Percentiles rank a stretch among this genome's conserved stretches.
These are phyloP conservation scores for Xylophagus ater DNA, from an alignment of 2,888 invertebrate genomes.

Conservation along the genomic window DNA sequence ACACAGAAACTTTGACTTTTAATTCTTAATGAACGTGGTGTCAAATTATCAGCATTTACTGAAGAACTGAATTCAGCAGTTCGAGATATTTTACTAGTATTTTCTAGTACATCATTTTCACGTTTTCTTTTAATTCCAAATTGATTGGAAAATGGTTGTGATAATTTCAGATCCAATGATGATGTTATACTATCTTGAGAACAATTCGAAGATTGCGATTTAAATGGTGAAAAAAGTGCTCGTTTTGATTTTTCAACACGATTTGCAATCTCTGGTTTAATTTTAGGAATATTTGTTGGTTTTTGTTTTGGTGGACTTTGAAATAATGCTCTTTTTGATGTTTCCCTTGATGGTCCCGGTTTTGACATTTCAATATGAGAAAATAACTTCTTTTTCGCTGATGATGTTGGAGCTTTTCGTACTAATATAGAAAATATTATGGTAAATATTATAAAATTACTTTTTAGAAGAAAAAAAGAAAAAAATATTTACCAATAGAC, in stretches of 20 bases:
- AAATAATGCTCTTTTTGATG: slow-evolving; percentile 60
- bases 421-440: slow-evolving; percentile 17
- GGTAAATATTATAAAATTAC: not conserved
- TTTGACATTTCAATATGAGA: slow-evolving; percentile 28
- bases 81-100: slow-evolving; percentile 5
- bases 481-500: slow-evolving; percentile 27
- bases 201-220: slow-evolving; percentile 2
- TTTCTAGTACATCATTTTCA: slow-evolving; percentile 23
- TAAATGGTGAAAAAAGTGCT: slow-evolving; percentile 50
- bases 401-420: slow-evolving; percentile 33
- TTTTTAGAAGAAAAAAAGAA: not conserved
- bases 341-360: slow-evolving; percentile 41
- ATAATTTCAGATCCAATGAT: no score
- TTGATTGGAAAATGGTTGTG: not conserved
- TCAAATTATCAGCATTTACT: slow-evolving; percentile 23
- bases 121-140: slow-evolving; percentile 30
- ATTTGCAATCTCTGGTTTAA: slow-evolving; percentile 39
- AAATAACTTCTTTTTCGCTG: slow-evolving; percentile 28
- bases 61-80: slow-evolving; percentile 22
- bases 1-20: slow-evolving; percentile 39
- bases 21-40: slow-evolving; percentile 33
- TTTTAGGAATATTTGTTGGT: slow-evolving; percentile 24
- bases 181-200: slow-evolving; percentile 10
- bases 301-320: slow-evolving; percentile 52
- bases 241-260: slow-evolving; percentile 51